Conservation (phyloP, 2,797 vertebrate species). For the Gymnoscopelus microlampas region DNA sequence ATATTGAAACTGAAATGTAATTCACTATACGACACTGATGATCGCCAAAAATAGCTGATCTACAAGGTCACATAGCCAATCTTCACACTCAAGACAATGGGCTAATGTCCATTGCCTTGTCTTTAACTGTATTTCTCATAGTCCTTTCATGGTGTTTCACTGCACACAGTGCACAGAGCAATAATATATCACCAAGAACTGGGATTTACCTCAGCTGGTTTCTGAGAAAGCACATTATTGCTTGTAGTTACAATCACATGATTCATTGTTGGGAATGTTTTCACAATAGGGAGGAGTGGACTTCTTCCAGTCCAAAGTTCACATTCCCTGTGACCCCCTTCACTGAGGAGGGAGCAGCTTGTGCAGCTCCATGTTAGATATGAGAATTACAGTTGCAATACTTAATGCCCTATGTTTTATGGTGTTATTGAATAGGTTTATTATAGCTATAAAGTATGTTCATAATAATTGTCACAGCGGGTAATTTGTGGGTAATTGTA, state of each 20-base stretch:
- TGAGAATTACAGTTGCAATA: constrained; percentile 11
- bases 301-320: constrained; percentile 36
- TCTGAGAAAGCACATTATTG: background rate
- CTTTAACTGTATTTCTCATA: too few species aligned
- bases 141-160: too few species aligned
- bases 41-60: too few species aligned
- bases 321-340: constrained; percentile 4
- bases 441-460: background rate
- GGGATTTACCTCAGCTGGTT: background rate
- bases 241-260: background rate
- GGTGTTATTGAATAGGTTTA: constrained; percentile 25
- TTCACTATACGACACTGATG: too few species aligned
- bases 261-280: constrained; percentile 4
- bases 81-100: too few species aligned
- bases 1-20: too few species aligned
- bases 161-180: too few species aligned
- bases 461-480: constrained; percentile 1
- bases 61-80: too few species aligned
- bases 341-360: background rate
- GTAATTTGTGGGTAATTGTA: background rate
- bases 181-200: background rate
- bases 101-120: too few species aligned
- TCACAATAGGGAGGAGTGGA: background rate
- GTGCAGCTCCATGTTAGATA: constrained; percentile 33
- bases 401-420: background rate